These are phyloP conservation scores for Hymenopus coronatus DNA, from an alignment of 2,888 invertebrate species.

Conservation along the genomic window DNA sequence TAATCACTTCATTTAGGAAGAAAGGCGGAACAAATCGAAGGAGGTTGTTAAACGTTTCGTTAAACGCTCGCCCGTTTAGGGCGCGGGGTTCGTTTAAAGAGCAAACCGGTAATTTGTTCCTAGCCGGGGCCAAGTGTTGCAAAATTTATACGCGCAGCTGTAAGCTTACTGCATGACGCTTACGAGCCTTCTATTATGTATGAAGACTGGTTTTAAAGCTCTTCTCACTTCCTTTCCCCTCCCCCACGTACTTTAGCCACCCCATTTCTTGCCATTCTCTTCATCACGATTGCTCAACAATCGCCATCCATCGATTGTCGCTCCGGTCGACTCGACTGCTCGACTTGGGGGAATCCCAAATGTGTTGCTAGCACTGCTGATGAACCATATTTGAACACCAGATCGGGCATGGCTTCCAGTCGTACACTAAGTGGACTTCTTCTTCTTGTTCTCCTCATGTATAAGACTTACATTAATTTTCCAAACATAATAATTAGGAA, in stretches of 20 bases:
- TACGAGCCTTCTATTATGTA: conserved; percentile 28
- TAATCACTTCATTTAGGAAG: background rate
- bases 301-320: background rate
- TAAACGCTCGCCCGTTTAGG: background rate
- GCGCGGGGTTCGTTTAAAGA: background rate
- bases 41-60: background rate
- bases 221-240: conserved; percentile 19
- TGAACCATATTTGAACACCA: no score
- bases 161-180: conserved; percentile 15
- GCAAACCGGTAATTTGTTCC: background rate
- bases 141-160: background rate
- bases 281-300: conserved; percentile 9
- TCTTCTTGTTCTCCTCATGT: no score
- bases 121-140: background rate
- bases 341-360: no score
- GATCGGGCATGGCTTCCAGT: no score
- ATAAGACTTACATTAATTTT: no score
- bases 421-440: no score
- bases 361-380: no score
- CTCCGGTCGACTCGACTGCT: background rate
- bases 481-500: no score
- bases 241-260: background rate
- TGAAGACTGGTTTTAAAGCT: conserved; percentile 28
- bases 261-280: conserved; percentile 3
- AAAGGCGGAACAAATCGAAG: background rate